Percentiles rank a stretch among this genome's conserved stretches.
These are phyloP conservation scores for Sapayoa aenigma DNA, from an alignment of 2,113 vertebrate species.

Conservation along the genomic window DNA sequence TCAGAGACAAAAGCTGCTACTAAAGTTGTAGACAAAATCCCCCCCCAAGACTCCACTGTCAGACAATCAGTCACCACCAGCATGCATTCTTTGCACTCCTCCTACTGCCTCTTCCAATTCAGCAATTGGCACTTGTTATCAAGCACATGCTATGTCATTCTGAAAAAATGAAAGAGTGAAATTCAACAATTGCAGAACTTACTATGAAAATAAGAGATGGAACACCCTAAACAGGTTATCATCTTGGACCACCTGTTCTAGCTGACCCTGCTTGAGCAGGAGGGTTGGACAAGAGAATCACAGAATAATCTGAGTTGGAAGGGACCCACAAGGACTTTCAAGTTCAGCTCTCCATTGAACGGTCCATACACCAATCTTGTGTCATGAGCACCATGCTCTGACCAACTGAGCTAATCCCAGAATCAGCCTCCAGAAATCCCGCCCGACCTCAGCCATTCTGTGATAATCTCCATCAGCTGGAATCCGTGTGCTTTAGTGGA, in stretches of 20 bases:
- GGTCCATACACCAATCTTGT: no score
- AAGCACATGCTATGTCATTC: background rate
- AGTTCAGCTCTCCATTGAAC: no score
- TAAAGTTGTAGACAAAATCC: background rate
- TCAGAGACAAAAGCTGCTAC: background rate
- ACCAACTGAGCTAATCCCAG: no score
- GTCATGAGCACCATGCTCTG: background rate
- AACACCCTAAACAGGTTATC: background rate
- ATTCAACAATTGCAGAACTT: background rate
- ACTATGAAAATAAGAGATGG: background rate
- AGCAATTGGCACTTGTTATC: background rate
- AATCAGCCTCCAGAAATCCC: background rate
- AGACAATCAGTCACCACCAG: background rate
- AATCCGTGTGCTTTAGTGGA: rapidly evolving
- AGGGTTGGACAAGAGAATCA: background rate
- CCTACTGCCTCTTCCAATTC: background rate
- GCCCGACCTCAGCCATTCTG: background rate
- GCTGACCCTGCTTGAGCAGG: background rate
- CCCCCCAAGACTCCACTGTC: background rate
- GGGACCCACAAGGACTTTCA: no score
- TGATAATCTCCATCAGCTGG: background rate
- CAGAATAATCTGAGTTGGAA: no score
- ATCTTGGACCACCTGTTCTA: background rate
- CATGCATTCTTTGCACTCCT: background rate
- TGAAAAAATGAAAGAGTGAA: background rate